phyloP scores from a whole-genome alignment of 1,140 invertebrate species.

The Trinorchestia longiramus region DNA sequence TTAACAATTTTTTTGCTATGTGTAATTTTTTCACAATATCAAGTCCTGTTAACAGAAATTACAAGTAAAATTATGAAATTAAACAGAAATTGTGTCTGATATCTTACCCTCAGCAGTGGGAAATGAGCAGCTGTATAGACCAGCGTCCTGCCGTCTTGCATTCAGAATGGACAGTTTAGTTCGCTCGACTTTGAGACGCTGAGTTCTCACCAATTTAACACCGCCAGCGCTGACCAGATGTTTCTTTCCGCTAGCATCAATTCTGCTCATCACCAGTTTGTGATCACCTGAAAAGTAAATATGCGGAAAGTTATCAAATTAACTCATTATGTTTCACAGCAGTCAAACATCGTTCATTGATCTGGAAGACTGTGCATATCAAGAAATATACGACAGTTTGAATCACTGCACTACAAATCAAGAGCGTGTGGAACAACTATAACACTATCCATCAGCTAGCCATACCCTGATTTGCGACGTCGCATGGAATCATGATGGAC shows the following conservation, averaged over 20 bases:
- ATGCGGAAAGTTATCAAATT: neutral
- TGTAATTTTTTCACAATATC: neutral
- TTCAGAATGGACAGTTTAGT: slow-evolving; percentile 57
- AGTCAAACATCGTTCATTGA: neutral
- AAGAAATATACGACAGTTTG: neutral
- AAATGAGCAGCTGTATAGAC: slow-evolving; percentile 60
- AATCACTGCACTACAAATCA: neutral
- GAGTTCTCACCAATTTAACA: slow-evolving; percentile 56
- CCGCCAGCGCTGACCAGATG: slow-evolving; percentile 57
- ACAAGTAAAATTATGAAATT: neutral
- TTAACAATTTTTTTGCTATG: neutral
- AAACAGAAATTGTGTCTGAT: neutral
- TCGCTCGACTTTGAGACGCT: slow-evolving; percentile 57
- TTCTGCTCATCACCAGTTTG: slow-evolving; percentile 59
- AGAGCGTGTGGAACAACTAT: neutral
- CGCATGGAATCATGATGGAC: slow-evolving; percentile 62
- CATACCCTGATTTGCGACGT: slow-evolving; percentile 59
- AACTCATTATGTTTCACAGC: neutral
- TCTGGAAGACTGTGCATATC: neutral
- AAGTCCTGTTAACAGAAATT: neutral
- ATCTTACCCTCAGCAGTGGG: slow-evolving; percentile 55
- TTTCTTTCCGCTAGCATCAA: slow-evolving; percentile 53
- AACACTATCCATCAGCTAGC: neutral
- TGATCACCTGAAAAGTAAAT: slow-evolving; percentile 45
- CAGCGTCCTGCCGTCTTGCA: slow-evolving; percentile 59